Percentiles rank a stretch among this genome's conserved stretches.
Conservation (phyloP, 2,888 invertebrate species). For the Oscheius sp. region DNA sequence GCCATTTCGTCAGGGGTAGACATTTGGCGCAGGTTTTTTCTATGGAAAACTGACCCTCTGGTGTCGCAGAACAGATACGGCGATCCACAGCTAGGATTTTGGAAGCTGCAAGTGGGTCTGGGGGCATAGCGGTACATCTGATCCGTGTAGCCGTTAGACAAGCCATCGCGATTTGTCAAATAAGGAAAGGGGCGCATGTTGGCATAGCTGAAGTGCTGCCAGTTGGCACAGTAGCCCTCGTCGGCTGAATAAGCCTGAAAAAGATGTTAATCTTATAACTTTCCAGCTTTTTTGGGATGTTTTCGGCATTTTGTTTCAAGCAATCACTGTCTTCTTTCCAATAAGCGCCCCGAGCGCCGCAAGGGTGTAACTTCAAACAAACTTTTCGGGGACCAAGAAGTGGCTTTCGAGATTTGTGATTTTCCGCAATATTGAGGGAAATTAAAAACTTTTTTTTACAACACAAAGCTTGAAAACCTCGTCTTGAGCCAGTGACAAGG, state of each 20-base stretch:
- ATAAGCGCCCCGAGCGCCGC: no score
- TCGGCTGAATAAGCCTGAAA: slow-evolving; percentile 68
- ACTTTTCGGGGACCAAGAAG: no score
- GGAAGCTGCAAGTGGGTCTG: slow-evolving; percentile 64
- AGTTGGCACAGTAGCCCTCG: slow-evolving; percentile 67
- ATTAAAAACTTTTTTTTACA: no score
- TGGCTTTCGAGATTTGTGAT: no score
- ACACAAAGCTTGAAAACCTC: no score
- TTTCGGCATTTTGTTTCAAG: no score
- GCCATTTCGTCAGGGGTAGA: not conserved
- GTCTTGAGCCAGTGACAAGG: no score
- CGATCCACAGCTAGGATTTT: slow-evolving; percentile 69
- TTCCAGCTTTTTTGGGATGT: not conserved
- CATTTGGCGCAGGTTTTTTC: no score
- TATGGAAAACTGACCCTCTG: slow-evolving; percentile 41
- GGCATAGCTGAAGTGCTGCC: slow-evolving; percentile 71
- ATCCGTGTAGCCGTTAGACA: slow-evolving; percentile 72
- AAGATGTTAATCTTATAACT: not conserved
- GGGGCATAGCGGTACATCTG: slow-evolving; percentile 73
- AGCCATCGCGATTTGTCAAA: slow-evolving; percentile 69
- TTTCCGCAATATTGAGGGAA: no score
- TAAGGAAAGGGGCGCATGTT: slow-evolving; percentile 71
- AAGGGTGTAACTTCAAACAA: no score
- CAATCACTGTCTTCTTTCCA: no score
- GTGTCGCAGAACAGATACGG: slow-evolving; percentile 72